Conservation (phyloP, 2,888 invertebrate species). For the Rhaphigaster nebulosa region DNA sequence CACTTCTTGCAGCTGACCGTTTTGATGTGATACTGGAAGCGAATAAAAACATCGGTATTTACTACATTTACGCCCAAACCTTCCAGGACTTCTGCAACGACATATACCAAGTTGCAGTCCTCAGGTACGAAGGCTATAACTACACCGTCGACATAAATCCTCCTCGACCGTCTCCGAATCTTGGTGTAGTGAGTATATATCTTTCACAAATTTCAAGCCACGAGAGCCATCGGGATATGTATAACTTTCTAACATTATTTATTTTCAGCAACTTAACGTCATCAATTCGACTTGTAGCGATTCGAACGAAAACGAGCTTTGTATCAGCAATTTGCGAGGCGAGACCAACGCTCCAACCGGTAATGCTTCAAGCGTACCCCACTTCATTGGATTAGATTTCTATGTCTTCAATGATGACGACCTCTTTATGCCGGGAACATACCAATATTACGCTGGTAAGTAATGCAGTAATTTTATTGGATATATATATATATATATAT, state of each 20-base stretch:
- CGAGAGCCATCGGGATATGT: neutral
- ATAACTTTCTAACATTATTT: neutral
- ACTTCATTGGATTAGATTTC: slow-evolving; percentile 55
- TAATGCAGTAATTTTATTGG: neutral
- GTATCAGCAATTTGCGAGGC: slow-evolving; percentile 41
- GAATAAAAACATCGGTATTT: slow-evolving; percentile 59
- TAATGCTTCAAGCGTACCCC: neutral
- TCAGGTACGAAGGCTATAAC: slow-evolving; percentile 58
- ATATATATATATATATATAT: no score
- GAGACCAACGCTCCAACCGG: slow-evolving; percentile 9
- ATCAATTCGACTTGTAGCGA: slow-evolving; percentile 40
- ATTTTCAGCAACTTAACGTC: neutral
- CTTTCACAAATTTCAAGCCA: no score
- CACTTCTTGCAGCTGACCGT: slow-evolving; percentile 62
- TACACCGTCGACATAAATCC: neutral
- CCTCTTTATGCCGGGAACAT: slow-evolving; percentile 53
- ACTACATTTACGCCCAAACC: slow-evolving; percentile 64
- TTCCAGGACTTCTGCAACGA: slow-evolving; percentile 57
- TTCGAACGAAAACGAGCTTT: neutral
- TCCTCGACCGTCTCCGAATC: neutral
- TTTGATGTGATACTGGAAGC: slow-evolving; percentile 64
- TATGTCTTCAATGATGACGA: slow-evolving; percentile 50
- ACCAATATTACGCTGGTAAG: slow-evolving; percentile 56
- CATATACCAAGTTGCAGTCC: slow-evolving; percentile 61
- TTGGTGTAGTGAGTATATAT: slow-evolving; percentile 50